Evolutionary conservation across 2,113 vertebrate genomes (phyloP), one percentile per base, ranked within the genome.

Genomic region (Percopsis transmontana): DNA sequence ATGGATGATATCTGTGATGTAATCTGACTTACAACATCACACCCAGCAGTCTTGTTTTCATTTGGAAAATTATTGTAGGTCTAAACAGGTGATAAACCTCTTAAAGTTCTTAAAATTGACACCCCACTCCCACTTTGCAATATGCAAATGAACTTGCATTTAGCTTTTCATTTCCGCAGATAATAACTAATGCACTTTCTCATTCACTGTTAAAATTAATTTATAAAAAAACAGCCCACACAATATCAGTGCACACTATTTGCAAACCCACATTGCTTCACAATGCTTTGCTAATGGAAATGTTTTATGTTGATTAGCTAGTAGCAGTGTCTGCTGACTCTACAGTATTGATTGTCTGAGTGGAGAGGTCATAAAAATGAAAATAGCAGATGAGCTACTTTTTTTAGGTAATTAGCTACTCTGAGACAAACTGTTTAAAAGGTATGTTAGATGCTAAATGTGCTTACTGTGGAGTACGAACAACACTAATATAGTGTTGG

Each of bases 231-330:
- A 19, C 60, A 64, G 55, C 67, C 45, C 51, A 62, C 18, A 45
- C 47, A 62, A 14, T 27, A 39, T 48, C 54, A 33, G 15, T 48
- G 50, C 55, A 57, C 50, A 44, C 33, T 52, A 58, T 61, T 66
- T 56, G 55, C 57, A 45, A 12, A 58, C 21, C 57, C 55, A 21
- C 14, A 18, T 23, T 52, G 21, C 69, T 45, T 77, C 55, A 51
- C 58, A 68, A 68, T 55, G 66, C 57, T 40, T 60, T 58, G 66
- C 60, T 61, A 72, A 73, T 81, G 69, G 55, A 64, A 83, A 72
- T 79, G 60, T 72, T 79, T 78, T 79, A 80, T 70, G 42, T 33
- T 68, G 59, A 83, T 73, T 65, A 63, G 67, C 70, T 71, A 76
- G 74, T 68, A 66, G 58, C 56, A 50, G 59, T 69, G 61, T 51